Base-by-base conservation (phyloP, 2,888 invertebrate species). In the Hypercompe scribonia region DNA sequence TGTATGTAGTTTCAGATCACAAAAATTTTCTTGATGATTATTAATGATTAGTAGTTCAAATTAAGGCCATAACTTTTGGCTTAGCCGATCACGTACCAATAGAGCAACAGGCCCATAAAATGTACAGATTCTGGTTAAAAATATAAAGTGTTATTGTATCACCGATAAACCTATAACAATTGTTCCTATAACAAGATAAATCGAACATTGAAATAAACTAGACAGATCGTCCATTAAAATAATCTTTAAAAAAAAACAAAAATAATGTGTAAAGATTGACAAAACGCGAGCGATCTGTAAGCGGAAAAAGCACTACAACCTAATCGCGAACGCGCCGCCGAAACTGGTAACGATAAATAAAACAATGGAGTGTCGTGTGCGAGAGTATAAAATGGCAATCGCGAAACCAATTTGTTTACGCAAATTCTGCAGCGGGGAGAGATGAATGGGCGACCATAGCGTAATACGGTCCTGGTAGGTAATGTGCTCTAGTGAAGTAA, bases 361-460 rank as follows among this genome's bases (percentile, higher is more conserved):
- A 95, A 95, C 95, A 95, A 95, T 95, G 93, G 93, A 93, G 93
- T 92, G 92, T 92, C 94, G 94, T 92, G 90, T 90, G 91, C 92
- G 92, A 91, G 94, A 94, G 95, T 95, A 95, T 95, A 95, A 95
- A 95, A 95, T 95, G 95, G 95, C 95, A 95, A 95, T 95, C 95
- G 95, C 94, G 94, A 94, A 95, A 95, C 95, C 95, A 95, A 95
- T 95, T 95, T 95, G 95, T 95, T 95, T 95, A 95, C 95, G 95
- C 95, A 95, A 95, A 95, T 95, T 95, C 95, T 95, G 95, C 94
- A 95, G 92, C 94, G 92, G 90, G 90, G 91, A 91, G 93, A 94
- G 95, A 95, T 95, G 95, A 95, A 95, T 95, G 95, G 95, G 90
- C 94, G 89, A 94, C 94, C 94, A 94, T 94, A 92, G 91, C 93